Evolutionary conservation across 2,888 invertebrate genomes (phyloP).

Genomic region (Myathropa florea): DNA sequence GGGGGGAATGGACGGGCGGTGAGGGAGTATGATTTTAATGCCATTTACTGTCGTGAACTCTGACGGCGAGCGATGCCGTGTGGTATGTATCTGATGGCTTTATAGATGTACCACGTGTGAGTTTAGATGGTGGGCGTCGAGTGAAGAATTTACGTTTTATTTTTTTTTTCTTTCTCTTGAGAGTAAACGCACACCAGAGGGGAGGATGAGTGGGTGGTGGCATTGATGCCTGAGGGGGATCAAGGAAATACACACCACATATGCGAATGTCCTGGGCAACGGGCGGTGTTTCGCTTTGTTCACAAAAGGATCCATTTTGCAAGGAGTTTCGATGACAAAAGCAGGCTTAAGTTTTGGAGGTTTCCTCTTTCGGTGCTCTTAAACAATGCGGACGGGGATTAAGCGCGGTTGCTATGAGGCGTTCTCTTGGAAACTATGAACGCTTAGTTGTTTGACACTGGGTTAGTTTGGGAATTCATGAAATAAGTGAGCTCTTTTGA

Average conservation of each 20-base stretch:
- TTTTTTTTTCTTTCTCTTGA: not conserved
- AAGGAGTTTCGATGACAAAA: not conserved
- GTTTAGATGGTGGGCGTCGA: not conserved
- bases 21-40: constrained; percentile 45
- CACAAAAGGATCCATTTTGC: not conserved
- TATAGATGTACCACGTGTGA: not conserved
- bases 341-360: not conserved
- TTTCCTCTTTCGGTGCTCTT: not conserved
- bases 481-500: no score
- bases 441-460: no score
- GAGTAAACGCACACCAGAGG: no score
- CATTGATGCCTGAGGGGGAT: not conserved
- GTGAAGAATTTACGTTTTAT: constrained; percentile 16
- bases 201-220: no score
- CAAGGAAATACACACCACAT: not conserved
- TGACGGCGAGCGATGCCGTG: constrained; percentile 28
- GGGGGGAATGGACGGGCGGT: not conserved
- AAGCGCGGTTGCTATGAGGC: no score
- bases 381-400: no score
- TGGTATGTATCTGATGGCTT: constrained; percentile 23
- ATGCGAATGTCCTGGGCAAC: not conserved
- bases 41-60: constrained; percentile 34
- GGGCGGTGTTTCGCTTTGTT: not conserved
- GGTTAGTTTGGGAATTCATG: no score
- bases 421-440: no score